These are phyloP conservation scores for pig (Sus scrofa) DNA, from an alignment of 2,113 vertebrate species.

Conservation along the genomic window DNA sequence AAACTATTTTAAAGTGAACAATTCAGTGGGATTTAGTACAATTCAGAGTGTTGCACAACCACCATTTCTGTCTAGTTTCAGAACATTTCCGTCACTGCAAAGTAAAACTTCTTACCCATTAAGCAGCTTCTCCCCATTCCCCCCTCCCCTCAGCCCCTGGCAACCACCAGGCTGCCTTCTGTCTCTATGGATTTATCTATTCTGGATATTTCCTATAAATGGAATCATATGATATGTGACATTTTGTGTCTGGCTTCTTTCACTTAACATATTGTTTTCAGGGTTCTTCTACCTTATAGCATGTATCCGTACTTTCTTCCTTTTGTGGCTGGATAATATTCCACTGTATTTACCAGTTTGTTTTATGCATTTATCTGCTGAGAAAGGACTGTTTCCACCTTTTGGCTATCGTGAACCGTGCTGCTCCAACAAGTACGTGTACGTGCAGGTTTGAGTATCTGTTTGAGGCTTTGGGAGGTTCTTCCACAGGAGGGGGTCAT, in stretches of 20 bases:
- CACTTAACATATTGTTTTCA: slow-evolving; percentile 16
- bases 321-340: not conserved
- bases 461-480: not conserved
- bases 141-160: not conserved
- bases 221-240: not conserved
- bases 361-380: not conserved
- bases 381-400: not conserved
- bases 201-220: slow-evolving; percentile 50
- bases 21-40: slow-evolving; percentile 8
- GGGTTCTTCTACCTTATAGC: not conserved
- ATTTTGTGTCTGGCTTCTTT: slow-evolving; percentile 58
- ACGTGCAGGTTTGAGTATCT: not conserved
- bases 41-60: not conserved
- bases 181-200: slow-evolving; percentile 23
- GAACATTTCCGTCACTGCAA: not conserved
- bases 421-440: not conserved
- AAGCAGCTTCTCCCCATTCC: not conserved
- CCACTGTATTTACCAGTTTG: not conserved
- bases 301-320: not conserved
- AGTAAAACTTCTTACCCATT: slow-evolving; percentile 42
- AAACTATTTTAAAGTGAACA: not conserved
- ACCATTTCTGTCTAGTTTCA: not conserved
- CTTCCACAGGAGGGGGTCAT: not conserved
- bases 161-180: not conserved
- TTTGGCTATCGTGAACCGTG: not conserved